These are phyloP conservation scores for Enteromius viviparus DNA, from an alignment of 2,797 vertebrate genomes.

Conservation along the genomic window DNA sequence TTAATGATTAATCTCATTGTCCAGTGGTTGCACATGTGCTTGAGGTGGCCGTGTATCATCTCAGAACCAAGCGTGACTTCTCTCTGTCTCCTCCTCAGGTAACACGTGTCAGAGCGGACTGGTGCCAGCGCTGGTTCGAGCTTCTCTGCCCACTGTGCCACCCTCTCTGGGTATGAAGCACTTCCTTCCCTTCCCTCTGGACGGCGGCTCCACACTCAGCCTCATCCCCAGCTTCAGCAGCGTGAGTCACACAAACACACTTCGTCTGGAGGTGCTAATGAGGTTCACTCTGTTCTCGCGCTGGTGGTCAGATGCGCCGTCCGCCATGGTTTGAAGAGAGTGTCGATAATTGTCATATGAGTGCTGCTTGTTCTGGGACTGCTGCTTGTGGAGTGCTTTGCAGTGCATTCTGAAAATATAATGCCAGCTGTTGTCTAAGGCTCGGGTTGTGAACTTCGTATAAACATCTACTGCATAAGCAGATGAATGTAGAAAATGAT, in stretches of 20 bases:
- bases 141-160: slow-evolving; percentile 85
- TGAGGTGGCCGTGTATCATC: not conserved
- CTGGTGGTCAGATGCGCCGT: not conserved
- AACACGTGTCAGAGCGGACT: slow-evolving; percentile 94
- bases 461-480: not conserved
- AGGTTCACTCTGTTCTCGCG: slow-evolving; percentile 12
- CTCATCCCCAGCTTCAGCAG: slow-evolving; percentile 92
- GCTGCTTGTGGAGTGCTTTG: not conserved
- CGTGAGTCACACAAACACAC: slow-evolving; percentile 79
- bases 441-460: not conserved
- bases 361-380: slow-evolving; percentile 7
- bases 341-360: slow-evolving; percentile 37
- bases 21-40: not conserved
- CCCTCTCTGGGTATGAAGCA: slow-evolving; percentile 91
- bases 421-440: not conserved
- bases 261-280: slow-evolving; percentile 30
- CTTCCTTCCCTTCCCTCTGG: slow-evolving; percentile 91
- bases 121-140: slow-evolving; percentile 89
- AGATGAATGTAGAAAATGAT: not conserved
- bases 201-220: slow-evolving; percentile 84
- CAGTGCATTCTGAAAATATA: not conserved
- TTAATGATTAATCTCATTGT: not conserved
- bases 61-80: not conserved
- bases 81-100: slow-evolving; percentile 74
- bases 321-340: not conserved